phyloP scores from a whole-genome alignment of 1,140 invertebrate species.

The Trigoniulus corallinus region DNA sequence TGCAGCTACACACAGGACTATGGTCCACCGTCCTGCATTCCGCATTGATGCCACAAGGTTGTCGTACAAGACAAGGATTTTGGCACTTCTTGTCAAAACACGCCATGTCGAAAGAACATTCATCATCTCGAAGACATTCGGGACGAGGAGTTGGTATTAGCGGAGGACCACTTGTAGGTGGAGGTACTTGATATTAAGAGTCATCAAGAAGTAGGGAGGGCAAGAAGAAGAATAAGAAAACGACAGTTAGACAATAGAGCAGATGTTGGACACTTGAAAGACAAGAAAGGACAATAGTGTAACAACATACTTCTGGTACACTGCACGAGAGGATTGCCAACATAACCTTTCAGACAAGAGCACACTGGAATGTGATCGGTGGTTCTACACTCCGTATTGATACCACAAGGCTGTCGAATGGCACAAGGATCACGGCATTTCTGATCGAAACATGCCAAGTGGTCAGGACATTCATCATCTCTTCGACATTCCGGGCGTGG shows the following conservation, averaged over 20 bases:
- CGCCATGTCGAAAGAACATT: constrained; percentile 20
- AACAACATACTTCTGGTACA: constrained; percentile 27
- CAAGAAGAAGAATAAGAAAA: not conserved
- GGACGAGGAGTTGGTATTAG: not conserved
- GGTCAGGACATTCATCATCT: constrained; percentile 62
- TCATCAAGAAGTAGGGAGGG: not conserved
- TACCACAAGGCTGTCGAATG: constrained; percentile 47
- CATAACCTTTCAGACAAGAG: constrained; percentile 49
- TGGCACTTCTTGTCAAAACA: constrained; percentile 19
- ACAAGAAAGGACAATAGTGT: not conserved
- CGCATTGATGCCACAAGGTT: constrained; percentile 20
- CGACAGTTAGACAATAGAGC: not conserved
- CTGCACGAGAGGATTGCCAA: constrained; percentile 64
- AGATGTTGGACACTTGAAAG: not conserved
- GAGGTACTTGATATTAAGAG: not conserved
- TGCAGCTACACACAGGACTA: constrained; percentile 41
- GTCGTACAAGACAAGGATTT: constrained; percentile 16
- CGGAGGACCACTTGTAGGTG: not conserved
- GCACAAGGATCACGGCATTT: constrained; percentile 51
- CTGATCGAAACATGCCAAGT: constrained; percentile 63
- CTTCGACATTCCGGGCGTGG: constrained; percentile 34
- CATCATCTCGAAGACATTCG: constrained; percentile 18
- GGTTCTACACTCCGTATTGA: constrained; percentile 56
- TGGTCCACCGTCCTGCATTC: constrained; percentile 16
- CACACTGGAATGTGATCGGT: constrained; percentile 62